phyloP scores from a whole-genome alignment of 1,140 invertebrate species.

The Oscheius sp. region DNA sequence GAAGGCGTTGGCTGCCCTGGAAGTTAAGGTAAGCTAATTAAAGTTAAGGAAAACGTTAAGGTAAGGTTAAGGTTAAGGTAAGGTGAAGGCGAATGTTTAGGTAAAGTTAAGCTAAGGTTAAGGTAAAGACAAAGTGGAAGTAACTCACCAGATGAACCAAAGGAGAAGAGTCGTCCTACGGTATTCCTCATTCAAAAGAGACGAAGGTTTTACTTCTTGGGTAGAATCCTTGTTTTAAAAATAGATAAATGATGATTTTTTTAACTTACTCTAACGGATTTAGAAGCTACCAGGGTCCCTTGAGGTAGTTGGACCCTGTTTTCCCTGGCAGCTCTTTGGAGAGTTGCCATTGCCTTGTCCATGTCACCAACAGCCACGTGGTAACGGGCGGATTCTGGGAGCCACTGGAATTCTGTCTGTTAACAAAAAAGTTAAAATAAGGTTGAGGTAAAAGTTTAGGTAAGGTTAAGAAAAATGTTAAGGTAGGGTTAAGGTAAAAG shows the following conservation, averaged over 20 bases:
- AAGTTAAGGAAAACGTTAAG: no score
- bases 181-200: conserved; percentile 65
- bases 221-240: neutral
- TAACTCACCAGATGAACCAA: conserved; percentile 84
- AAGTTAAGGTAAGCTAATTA: conserved; percentile 23
- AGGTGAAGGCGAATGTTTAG: neutral
- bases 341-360: conserved; percentile 78
- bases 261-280: neutral
- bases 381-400: conserved; percentile 86
- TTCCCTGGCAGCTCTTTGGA: conserved; percentile 79
- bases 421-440: neutral
- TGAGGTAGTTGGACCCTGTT: conserved; percentile 84
- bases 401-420: conserved; percentile 72
- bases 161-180: conserved; percentile 70
- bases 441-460: no score
- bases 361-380: conserved; percentile 79
- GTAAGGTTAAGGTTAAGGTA: neutral
- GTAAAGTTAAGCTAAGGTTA: conserved; percentile 12
- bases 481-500: no score
- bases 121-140: conserved; percentile 36
- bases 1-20: conserved; percentile 86
- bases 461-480: neutral
- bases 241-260: no score
- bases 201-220: neutral
- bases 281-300: conserved; percentile 75